Percentiles rank a stretch among this genome's conserved stretches.
Conservation (phyloP, 1,140 invertebrate genomes). For the Lepidurus couesii region DNA sequence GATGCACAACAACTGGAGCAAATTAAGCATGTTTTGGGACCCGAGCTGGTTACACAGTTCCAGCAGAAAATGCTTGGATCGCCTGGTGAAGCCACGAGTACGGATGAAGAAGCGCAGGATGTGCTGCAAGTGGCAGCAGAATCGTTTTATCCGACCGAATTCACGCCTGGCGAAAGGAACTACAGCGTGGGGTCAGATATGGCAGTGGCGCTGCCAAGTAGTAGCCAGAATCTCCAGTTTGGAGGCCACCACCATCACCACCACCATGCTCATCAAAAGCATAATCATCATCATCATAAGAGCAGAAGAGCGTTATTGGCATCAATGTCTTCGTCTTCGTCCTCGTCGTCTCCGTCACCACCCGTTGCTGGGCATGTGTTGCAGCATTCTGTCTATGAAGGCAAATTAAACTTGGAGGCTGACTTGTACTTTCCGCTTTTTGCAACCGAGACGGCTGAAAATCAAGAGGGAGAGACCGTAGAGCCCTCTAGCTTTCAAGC, state of each 20-base stretch:
- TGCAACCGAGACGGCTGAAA: not conserved
- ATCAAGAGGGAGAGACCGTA: not conserved
- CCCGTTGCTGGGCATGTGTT: not conserved
- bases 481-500: not conserved
- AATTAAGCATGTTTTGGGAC: not conserved
- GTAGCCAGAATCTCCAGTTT: not conserved
- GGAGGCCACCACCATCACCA: not conserved
- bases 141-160: not conserved
- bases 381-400: not conserved
- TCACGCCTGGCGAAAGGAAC: not conserved
- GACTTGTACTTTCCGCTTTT: not conserved
- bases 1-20: not conserved
- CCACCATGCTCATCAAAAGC: not conserved
- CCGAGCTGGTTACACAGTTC: not conserved
- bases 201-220: not conserved
- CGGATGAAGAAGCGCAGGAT: slow-evolving; percentile 5
- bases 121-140: not conserved
- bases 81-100: not conserved
- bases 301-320: not conserved
- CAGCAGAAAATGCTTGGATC: slow-evolving; percentile 5
- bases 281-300: not conserved
- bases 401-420: not conserved
- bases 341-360: not conserved
- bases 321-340: not conserved
- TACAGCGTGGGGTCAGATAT: not conserved